These are phyloP conservation scores for Parambassis ranga DNA, from an alignment of 2,797 vertebrate genomes.

Conservation along the genomic window DNA sequence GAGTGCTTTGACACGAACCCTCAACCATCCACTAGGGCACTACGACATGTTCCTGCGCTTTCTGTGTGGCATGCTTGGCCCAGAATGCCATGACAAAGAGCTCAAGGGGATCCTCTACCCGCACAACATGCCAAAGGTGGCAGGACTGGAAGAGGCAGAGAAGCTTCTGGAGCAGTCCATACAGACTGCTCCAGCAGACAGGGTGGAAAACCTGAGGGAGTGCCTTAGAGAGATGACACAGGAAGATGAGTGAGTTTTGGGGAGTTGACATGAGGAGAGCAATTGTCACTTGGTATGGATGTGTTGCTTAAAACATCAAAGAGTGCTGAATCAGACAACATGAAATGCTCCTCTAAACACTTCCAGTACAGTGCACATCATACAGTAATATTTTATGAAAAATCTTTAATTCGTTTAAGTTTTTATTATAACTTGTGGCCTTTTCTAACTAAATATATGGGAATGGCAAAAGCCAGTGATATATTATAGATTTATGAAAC, in stretches of 20 bases:
- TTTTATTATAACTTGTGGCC: too few species aligned
- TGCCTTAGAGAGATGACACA: conserved; percentile 73
- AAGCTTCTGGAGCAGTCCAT: conserved; percentile 45
- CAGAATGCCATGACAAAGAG: conserved; percentile 39
- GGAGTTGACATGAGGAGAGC: neutral
- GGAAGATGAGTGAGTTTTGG: conserved; percentile 53
- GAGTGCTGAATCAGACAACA: neutral
- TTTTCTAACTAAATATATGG: too few species aligned
- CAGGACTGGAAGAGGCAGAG: conserved; percentile 26
- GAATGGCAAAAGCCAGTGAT: too few species aligned
- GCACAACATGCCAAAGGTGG: conserved; percentile 22
- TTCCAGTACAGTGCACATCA: neutral
- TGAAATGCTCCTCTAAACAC: neutral
- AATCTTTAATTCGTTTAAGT: too few species aligned
- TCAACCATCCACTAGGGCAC: conserved; percentile 33
- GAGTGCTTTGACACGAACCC: conserved; percentile 34
- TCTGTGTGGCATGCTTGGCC: conserved; percentile 70
- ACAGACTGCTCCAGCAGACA: neutral
- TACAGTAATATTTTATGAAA: neutral
- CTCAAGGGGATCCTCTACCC: conserved; percentile 45
- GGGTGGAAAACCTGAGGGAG: conserved; percentile 60
- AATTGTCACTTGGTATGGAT: neutral
- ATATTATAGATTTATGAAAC: too few species aligned
- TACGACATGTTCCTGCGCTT: conserved; percentile 78
- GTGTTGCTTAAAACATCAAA: neutral